phyloP scores from a whole-genome alignment of 2,113 vertebrate genomes.

The Scartelaos histophorus region DNA sequence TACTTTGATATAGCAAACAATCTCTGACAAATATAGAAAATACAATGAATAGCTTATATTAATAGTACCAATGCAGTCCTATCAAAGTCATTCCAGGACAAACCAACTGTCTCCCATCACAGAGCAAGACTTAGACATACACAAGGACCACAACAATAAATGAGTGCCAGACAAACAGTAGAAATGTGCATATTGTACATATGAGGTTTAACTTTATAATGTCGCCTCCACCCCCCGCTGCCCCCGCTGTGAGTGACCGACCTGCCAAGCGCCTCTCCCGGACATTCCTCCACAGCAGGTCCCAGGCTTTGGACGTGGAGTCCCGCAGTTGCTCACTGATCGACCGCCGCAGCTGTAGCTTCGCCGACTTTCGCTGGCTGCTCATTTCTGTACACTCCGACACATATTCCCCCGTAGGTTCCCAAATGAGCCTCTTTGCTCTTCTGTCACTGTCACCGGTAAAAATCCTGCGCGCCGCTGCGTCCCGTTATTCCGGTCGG shows the following conservation, averaged over 20 bases:
- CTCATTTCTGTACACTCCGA: constrained; percentile 78
- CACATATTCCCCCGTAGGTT: constrained; percentile 63
- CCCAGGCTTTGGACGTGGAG: constrained; percentile 93
- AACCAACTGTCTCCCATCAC: not conserved
- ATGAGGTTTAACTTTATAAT: not conserved
- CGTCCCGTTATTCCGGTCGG: constrained; percentile 34
- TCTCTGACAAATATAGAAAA: not conserved
- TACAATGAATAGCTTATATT: not conserved
- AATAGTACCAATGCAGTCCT: not conserved
- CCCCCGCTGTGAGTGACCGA: constrained; percentile 77
- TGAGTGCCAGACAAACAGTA: not conserved
- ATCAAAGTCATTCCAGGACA: not conserved
- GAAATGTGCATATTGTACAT: not conserved
- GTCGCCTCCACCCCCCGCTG: not conserved
- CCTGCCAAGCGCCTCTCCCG: constrained; percentile 92
- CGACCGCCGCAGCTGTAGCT: constrained; percentile 86
- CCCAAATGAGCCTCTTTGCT: constrained; percentile 26
- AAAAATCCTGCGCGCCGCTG: constrained; percentile 12
- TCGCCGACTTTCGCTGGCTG: constrained; percentile 72
- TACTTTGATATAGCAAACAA: not conserved
- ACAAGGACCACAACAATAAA: not conserved
- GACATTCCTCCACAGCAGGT: constrained; percentile 91
- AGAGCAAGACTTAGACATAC: not conserved
- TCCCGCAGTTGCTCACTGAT: constrained; percentile 95
- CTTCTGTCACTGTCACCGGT: constrained; percentile 5